Evolutionary conservation across 1,140 invertebrate genomes (phyloP).

Genomic region (Pinna nobilis): DNA sequence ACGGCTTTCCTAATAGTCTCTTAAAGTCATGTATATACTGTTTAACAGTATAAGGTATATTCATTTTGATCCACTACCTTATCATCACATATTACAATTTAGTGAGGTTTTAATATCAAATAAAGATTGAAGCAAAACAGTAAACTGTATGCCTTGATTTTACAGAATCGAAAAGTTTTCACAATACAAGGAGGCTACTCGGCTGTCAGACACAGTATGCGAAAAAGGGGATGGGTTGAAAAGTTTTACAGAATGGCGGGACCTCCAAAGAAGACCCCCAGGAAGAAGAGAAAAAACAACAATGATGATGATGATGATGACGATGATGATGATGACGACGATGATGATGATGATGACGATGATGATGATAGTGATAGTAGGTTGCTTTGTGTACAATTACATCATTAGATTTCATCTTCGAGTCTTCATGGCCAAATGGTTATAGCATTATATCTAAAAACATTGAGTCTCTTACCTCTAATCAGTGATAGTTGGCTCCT

Average conservation of each 20-base stretch:
- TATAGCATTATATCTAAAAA: neutral
- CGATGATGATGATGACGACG: slow-evolving; percentile 71
- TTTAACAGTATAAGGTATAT: too few species aligned
- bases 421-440: neutral
- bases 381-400: neutral
- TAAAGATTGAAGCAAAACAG: neutral
- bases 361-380: slow-evolving; percentile 64
- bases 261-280: slow-evolving; percentile 60
- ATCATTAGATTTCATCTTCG: neutral
- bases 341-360: slow-evolving; percentile 70
- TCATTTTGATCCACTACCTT: too few species aligned
- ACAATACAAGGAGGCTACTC: slow-evolving; percentile 77
- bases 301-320: slow-evolving; percentile 70
- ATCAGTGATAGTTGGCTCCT: too few species aligned
- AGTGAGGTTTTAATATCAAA: neutral
- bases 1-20: too few species aligned
- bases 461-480: too few species aligned
- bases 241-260: slow-evolving; percentile 72
- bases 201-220: slow-evolving; percentile 74
- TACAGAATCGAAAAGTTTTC: slow-evolving; percentile 76
- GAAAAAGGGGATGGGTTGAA: slow-evolving; percentile 77
- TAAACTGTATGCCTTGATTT: neutral
- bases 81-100: too few species aligned
- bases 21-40: too few species aligned
- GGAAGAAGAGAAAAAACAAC: slow-evolving; percentile 53